These are phyloP conservation scores for Blera fallax DNA, from an alignment of 2,888 invertebrate genomes.

Conservation along the genomic window DNA sequence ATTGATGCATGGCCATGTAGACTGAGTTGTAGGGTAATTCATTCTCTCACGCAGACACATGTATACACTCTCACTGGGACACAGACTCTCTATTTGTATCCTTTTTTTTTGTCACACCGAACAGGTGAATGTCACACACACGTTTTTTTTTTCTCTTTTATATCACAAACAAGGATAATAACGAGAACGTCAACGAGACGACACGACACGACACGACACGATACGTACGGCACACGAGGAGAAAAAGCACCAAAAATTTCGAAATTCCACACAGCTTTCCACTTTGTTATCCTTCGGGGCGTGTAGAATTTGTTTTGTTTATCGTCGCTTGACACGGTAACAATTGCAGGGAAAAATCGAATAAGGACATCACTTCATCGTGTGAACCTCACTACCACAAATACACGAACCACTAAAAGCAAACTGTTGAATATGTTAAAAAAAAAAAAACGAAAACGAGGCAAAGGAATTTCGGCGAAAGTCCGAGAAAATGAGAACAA, in stretches of 20 bases:
- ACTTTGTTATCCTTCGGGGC: conserved; percentile 56
- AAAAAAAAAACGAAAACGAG: too few species aligned
- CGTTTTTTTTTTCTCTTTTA: neutral
- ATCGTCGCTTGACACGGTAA: conserved; percentile 10
- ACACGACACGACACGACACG: neutral
- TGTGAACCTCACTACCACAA: conserved; percentile 38
- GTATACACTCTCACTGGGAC: conserved; percentile 28
- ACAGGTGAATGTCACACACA: conserved; percentile 34
- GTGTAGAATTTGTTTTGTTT: conserved; percentile 36
- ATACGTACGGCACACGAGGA: neutral
- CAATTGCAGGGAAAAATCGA: conserved; percentile 42
- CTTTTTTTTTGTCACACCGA: conserved; percentile 20
- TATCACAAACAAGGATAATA: neutral
- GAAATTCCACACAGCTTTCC: conserved; percentile 40
- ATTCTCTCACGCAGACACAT: conserved; percentile 12
- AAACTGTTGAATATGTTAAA: conserved; percentile 71
- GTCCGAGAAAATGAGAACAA: conserved; percentile 17
- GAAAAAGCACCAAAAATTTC: neutral
- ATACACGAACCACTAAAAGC: conserved; percentile 33
- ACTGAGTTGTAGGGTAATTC: conserved; percentile 1
- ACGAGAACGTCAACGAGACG: neutral
- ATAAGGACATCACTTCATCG: conserved; percentile 40
- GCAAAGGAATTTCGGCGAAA: conserved; percentile 41
- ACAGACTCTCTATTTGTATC: conserved; percentile 1
- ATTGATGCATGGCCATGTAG: conserved; percentile 61